A percentile compares a stretch with the other conserved stretches of the same genome.
Conservation (phyloP, 2,888 invertebrate species). For the Cerastoderma edule region DNA sequence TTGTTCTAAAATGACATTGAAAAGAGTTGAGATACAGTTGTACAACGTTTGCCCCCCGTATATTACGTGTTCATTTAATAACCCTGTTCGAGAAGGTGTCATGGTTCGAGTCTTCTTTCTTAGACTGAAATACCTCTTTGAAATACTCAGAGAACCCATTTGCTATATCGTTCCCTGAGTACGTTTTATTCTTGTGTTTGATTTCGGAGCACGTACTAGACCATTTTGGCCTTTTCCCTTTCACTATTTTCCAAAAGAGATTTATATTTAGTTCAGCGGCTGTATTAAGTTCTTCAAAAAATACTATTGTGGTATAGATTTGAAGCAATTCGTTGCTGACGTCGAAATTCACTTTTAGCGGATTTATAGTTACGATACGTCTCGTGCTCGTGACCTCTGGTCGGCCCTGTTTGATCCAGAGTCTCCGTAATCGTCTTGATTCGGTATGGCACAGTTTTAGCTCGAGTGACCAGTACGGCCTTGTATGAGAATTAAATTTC, state of each 20-base stretch:
- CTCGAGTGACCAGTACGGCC: constrained; percentile 25
- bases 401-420: constrained; percentile 8
- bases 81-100: background rate
- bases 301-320: background rate
- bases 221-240: background rate
- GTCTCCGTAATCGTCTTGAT: background rate
- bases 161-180: background rate
- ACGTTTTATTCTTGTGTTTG: background rate
- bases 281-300: background rate
- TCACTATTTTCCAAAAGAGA: constrained; percentile 7
- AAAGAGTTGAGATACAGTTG: background rate
- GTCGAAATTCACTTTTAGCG: constrained; percentile 20
- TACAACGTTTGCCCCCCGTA: background rate
- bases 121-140: background rate
- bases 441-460: constrained; percentile 15
- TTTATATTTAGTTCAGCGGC: constrained; percentile 11
- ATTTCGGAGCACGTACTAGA: background rate
- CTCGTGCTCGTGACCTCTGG: background rate
- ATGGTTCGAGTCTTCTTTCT: background rate
- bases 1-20: background rate
- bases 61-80: background rate
- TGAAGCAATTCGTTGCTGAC: background rate
- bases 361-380: constrained; percentile 17
- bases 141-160: background rate
- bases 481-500: constrained; percentile 22